phyloP scores from a whole-genome alignment of 2,113 vertebrate species.

The Centropristis striata region DNA sequence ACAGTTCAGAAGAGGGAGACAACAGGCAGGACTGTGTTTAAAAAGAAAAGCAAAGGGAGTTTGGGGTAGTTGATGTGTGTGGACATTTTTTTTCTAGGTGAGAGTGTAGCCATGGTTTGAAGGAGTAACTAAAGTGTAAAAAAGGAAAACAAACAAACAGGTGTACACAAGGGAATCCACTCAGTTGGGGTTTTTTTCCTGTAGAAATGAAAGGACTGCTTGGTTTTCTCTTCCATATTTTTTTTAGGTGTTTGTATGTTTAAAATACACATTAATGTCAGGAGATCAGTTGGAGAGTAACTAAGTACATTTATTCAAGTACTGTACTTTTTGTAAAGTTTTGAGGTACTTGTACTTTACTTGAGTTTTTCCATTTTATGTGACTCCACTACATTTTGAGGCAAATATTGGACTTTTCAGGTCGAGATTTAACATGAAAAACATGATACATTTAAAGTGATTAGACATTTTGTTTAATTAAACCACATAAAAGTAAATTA shows the following conservation, averaged over 20 bases:
- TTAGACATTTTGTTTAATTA: too few species aligned
- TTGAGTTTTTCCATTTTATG: too few species aligned
- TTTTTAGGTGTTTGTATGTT: not conserved
- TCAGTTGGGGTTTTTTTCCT: not conserved
- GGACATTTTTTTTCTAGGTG: not conserved
- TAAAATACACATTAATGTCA: constrained; percentile 5
- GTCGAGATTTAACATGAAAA: too few species aligned
- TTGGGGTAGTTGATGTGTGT: constrained; percentile 24
- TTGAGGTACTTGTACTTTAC: too few species aligned
- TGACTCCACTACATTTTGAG: too few species aligned
- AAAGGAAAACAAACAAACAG: not conserved
- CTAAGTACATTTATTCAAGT: too few species aligned
- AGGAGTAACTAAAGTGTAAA: not conserved
- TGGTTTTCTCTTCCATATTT: not conserved
- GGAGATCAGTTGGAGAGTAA: too few species aligned
- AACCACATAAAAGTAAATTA: too few species aligned
- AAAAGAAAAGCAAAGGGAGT: not conserved
- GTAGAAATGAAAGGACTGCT: not conserved
- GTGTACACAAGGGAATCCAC: not conserved
- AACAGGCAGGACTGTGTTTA: constrained; percentile 6
- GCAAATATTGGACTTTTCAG: too few species aligned
- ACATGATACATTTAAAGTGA: too few species aligned
- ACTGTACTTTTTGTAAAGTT: too few species aligned
- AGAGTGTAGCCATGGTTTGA: constrained; percentile 1
- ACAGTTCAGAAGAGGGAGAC: constrained; percentile 24